These are phyloP conservation scores for Graphium colonna DNA, from an alignment of 2,888 invertebrate genomes.

Conservation along the genomic window DNA sequence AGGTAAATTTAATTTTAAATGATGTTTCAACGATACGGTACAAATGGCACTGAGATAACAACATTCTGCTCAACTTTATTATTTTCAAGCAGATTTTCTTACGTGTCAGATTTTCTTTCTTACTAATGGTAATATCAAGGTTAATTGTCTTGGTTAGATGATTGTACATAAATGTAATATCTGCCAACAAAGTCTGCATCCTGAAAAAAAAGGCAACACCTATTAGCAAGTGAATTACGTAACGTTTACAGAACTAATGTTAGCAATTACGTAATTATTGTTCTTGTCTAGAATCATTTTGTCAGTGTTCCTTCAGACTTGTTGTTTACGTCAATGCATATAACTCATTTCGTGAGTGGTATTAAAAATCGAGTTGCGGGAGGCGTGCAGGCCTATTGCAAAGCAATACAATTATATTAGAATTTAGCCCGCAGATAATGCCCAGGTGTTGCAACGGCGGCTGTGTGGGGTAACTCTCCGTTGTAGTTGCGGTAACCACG, in stretches of 20 bases:
- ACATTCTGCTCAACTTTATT: too few relatives aligned
- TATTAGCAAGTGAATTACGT: background rate
- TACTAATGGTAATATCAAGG: too few relatives aligned
- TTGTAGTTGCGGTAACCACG: constrained; percentile 1
- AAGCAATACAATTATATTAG: constrained; percentile 1
- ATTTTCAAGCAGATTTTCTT: too few relatives aligned
- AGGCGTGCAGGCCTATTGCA: background rate
- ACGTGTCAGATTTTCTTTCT: too few relatives aligned
- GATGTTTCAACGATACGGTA: too few relatives aligned
- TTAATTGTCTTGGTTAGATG: too few relatives aligned
- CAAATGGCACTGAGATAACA: too few relatives aligned
- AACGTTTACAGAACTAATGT: background rate
- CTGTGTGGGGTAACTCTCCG: too few relatives aligned
- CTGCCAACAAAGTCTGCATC: background rate
- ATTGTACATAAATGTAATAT: background rate
- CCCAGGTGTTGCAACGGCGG: background rate
- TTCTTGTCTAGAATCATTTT: background rate
- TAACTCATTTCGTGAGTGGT: background rate
- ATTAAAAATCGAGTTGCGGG: background rate
- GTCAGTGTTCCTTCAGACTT: background rate
- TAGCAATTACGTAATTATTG: background rate
- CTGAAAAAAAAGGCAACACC: background rate
- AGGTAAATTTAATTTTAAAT: too few relatives aligned
- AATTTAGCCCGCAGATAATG: constrained; percentile 7
- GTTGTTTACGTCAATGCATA: background rate